phyloP scores from a whole-genome alignment of 2,797 vertebrate genomes.

The Phrynocephalus forsythii region DNA sequence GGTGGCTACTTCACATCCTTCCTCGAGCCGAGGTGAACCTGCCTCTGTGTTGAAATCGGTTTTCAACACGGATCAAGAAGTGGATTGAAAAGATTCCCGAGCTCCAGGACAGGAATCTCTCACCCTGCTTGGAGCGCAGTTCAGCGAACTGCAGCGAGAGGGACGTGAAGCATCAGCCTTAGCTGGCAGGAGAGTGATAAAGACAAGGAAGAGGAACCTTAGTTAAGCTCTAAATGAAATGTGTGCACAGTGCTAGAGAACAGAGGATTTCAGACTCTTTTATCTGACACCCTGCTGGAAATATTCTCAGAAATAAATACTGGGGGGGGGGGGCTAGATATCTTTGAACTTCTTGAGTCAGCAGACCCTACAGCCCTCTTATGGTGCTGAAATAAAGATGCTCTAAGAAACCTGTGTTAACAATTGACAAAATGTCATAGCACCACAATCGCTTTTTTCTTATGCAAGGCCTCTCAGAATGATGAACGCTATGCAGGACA shows the following conservation, averaged over 20 bases:
- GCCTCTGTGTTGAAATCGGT: too few species aligned
- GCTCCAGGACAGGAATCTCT: too few species aligned
- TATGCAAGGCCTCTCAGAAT: slow-evolving; percentile 52
- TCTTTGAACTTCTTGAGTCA: slow-evolving; percentile 66
- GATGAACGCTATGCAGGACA: slow-evolving; percentile 31
- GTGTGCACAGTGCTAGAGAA: slow-evolving; percentile 34
- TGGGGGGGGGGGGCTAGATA: slow-evolving; percentile 40
- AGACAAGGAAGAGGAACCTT: neutral
- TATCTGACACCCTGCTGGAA: slow-evolving; percentile 49
- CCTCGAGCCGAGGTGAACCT: too few species aligned
- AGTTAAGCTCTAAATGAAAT: slow-evolving; percentile 41
- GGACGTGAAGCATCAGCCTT: too few species aligned
- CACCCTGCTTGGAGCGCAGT: too few species aligned
- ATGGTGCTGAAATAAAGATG: slow-evolving; percentile 55
- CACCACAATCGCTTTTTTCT: slow-evolving; percentile 59
- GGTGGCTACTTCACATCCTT: too few species aligned
- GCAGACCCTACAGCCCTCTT: slow-evolving; percentile 60
- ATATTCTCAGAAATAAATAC: slow-evolving; percentile 44
- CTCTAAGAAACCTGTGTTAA: slow-evolving; percentile 60
- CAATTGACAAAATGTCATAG: slow-evolving; percentile 64
- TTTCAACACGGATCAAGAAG: too few species aligned
- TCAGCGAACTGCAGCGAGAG: too few species aligned
- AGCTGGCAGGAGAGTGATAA: slow-evolving; percentile 41
- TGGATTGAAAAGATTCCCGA: too few species aligned
- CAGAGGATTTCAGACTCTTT: slow-evolving; percentile 59